These are phyloP conservation scores for Zosterops lateralis DNA, from an alignment of 2,113 vertebrate species.

Conservation along the genomic window DNA sequence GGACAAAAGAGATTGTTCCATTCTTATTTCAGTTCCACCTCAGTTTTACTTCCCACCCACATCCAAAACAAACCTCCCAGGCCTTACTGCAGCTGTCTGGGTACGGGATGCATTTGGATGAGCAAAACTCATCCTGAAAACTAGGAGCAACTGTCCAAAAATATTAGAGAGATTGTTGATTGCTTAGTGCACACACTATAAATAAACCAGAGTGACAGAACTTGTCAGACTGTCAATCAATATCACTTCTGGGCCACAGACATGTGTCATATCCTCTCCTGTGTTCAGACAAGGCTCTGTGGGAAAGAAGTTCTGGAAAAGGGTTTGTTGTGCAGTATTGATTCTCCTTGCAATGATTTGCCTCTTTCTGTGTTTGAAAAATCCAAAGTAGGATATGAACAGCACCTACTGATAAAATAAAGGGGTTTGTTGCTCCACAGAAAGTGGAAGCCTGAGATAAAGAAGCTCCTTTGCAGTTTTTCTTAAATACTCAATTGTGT, in stretches of 20 bases:
- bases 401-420: background rate
- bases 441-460: background rate
- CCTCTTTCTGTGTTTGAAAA: background rate
- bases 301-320: background rate
- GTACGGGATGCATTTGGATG: background rate
- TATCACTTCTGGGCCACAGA: background rate
- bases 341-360: background rate
- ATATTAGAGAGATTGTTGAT: background rate
- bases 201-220: conserved; percentile 5
- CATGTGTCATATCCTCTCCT: background rate
- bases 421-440: background rate
- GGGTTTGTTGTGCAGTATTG: background rate
- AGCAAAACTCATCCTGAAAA: conserved; percentile 42
- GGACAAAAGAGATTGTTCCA: background rate
- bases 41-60: background rate
- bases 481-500: background rate
- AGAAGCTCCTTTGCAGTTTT: background rate
- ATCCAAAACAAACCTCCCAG: background rate
- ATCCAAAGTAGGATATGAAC: background rate
- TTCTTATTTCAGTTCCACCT: background rate
- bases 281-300: background rate
- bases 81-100: background rate
- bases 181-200: background rate
- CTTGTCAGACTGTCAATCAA: conserved; percentile 41
- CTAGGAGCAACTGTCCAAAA: conserved; percentile 11